Evolutionary conservation across 2,797 vertebrate genomes (phyloP).

Genomic region (Clarias laeviceps): DNA sequence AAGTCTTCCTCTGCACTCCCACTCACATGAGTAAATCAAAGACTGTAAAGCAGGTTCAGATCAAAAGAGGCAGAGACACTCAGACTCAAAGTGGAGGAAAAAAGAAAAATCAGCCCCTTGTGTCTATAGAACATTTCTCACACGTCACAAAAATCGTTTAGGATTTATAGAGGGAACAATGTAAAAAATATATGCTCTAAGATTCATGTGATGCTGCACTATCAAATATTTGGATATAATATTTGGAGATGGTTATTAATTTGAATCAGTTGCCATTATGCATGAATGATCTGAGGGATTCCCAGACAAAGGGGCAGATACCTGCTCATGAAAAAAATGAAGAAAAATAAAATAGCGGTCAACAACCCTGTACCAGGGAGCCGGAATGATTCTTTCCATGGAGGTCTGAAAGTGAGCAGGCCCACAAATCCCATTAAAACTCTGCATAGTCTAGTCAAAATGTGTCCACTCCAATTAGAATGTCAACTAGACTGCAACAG

Average conservation of each 20-base stretch:
- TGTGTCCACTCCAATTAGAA: constrained; percentile 9
- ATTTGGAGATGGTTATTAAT: neutral
- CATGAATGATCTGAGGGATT: neutral
- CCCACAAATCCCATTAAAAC: constrained; percentile 30
- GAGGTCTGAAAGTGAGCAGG: constrained; percentile 26
- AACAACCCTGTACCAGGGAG: constrained; percentile 9
- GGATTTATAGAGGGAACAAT: neutral
- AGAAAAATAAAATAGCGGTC: constrained; percentile 12
- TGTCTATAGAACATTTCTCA: constrained; percentile 22
- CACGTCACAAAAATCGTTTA: constrained; percentile 10
- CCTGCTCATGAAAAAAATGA: neutral
- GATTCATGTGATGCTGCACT: neutral
- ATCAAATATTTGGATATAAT: neutral
- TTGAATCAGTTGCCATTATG: neutral
- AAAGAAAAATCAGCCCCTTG: neutral
- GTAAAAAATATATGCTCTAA: neutral
- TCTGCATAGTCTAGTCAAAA: constrained; percentile 14
- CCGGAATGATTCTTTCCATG: constrained; percentile 8
- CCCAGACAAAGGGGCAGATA: constrained; percentile 1
- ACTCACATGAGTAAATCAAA: constrained; percentile 44
- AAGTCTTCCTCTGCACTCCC: constrained; percentile 32
- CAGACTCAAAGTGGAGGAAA: neutral
- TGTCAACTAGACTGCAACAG: neutral
- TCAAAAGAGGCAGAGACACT: constrained; percentile 33
- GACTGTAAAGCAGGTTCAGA: constrained; percentile 37